Conservation (phyloP, 2,797 vertebrate genomes). For the Pyrocephalus nanus region DNA sequence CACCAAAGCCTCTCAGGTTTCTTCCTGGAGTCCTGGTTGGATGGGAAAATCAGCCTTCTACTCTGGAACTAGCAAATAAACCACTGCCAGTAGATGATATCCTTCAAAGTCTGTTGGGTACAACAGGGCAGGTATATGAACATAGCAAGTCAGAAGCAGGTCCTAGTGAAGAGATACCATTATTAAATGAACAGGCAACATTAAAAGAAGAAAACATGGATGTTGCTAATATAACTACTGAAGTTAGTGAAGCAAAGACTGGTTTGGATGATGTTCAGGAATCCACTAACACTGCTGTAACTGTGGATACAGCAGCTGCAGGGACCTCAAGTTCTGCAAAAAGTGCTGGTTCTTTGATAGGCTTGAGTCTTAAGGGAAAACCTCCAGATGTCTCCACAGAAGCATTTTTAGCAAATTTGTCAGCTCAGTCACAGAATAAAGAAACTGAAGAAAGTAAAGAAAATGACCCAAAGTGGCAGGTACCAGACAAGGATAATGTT, state of each 20-base stretch:
- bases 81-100: constrained; percentile 78
- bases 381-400: constrained; percentile 95
- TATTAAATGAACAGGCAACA: constrained; percentile 64
- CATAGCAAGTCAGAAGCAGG: constrained; percentile 63
- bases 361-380: constrained; percentile 90
- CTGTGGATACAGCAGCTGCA: constrained; percentile 43
- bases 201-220: constrained; percentile 67
- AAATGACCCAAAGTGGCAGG: constrained; percentile 65
- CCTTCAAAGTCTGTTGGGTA: constrained; percentile 78
- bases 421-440: constrained; percentile 76
- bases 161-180: constrained; percentile 73
- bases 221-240: constrained; percentile 67
- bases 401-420: constrained; percentile 87
- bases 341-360: constrained; percentile 66
- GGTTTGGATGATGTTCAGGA: constrained; percentile 50
- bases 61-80: constrained; percentile 85
- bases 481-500: constrained; percentile 67
- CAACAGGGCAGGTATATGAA: constrained; percentile 69
- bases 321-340: constrained; percentile 68
- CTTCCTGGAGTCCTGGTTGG: constrained; percentile 95
- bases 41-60: constrained; percentile 88
- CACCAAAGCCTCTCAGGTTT: constrained; percentile 90
- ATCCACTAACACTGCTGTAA: constrained; percentile 23
- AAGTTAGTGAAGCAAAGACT: constrained; percentile 64
- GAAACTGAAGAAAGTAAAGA: constrained; percentile 76